These are phyloP conservation scores for Nyctibius bracteatus DNA, from an alignment of 2,113 vertebrate genomes.

Conservation along the genomic window DNA sequence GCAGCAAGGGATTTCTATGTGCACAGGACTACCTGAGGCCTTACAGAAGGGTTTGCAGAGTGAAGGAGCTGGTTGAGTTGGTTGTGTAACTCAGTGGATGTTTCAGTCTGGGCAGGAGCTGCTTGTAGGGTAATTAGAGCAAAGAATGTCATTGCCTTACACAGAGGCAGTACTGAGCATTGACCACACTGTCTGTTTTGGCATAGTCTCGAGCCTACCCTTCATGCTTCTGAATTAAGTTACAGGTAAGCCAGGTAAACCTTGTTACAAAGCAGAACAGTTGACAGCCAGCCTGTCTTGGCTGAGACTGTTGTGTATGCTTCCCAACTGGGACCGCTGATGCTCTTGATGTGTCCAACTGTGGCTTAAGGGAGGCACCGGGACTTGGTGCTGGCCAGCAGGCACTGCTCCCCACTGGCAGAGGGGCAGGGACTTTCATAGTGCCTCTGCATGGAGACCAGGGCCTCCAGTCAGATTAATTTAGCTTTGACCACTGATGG, in stretches of 20 bases:
- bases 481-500: not conserved
- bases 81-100: not conserved
- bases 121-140: not conserved
- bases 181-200: not conserved
- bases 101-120: not conserved
- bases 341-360: not conserved
- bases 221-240: not conserved
- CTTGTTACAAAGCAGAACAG: not conserved
- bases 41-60: not conserved
- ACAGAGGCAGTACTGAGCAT: not conserved
- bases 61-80: not conserved
- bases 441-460: not conserved
- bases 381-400: fast-evolving
- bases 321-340: not conserved
- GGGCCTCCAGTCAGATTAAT: not conserved
- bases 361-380: not conserved
- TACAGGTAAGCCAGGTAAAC: not conserved
- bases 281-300: not conserved
- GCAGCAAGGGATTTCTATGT: not conserved
- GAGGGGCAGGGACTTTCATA: not conserved
- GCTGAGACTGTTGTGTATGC: not conserved
- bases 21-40: not conserved
- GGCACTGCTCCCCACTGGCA: not conserved
- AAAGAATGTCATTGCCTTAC: not conserved
- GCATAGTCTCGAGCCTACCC: not conserved